Percentiles rank a stretch among this genome's conserved stretches.
phyloP scores from a whole-genome alignment of 2,113 vertebrate species.

The Thinocorus orbignyianus region DNA sequence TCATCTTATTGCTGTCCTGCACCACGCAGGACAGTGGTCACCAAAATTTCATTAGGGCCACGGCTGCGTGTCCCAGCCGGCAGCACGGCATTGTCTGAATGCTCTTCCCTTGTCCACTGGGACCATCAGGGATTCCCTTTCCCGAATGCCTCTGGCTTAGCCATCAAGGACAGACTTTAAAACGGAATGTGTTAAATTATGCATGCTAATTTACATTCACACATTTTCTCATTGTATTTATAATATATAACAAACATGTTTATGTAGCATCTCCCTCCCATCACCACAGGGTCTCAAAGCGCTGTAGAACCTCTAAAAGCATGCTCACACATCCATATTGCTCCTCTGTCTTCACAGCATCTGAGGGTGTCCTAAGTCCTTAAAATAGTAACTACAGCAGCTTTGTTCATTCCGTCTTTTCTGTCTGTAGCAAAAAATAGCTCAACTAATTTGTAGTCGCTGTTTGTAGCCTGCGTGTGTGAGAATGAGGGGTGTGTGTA shows the following conservation, averaged over 20 bases:
- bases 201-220: conserved; percentile 6
- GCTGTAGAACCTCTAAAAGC: conserved; percentile 16
- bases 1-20: not conserved
- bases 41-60: not conserved
- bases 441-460: conserved; percentile 50
- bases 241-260: conserved; percentile 20
- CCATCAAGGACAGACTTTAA: not conserved
- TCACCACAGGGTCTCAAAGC: not conserved
- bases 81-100: fast-evolving
- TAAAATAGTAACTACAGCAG: conserved; percentile 65
- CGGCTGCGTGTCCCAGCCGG: not conserved
- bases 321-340: not conserved
- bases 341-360: conserved; percentile 28
- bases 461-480: conserved; percentile 56
- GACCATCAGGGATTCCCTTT: conserved; percentile 10
- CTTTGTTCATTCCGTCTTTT: conserved; percentile 47
- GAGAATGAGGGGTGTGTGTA: conserved; percentile 38
- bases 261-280: not conserved
- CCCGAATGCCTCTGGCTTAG: not conserved
- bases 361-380: conserved; percentile 54
- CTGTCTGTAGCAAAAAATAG: conserved; percentile 62
- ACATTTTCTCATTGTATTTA: conserved; percentile 12
- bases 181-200: not conserved
- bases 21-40: not conserved
- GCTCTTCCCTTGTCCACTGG: not conserved